Conservation (phyloP, 2,797 vertebrate species). For the Linurgus olivaceus region DNA sequence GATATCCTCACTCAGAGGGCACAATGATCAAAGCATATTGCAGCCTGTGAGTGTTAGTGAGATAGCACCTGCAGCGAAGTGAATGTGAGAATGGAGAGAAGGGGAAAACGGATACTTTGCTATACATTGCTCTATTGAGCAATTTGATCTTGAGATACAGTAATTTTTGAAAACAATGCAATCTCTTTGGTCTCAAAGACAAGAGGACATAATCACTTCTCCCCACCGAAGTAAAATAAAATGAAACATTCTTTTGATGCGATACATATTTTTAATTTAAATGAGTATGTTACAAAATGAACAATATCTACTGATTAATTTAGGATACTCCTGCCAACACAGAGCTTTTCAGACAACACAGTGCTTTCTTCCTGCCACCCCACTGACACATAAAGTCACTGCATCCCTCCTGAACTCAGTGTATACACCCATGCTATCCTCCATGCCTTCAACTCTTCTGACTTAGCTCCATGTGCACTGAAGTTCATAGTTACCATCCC, state of each 20-base stretch:
- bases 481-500: not conserved
- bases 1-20: not conserved
- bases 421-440: not conserved
- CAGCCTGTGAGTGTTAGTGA: not conserved
- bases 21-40: not conserved
- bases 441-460: not conserved
- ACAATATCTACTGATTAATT: not conserved
- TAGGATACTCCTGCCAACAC: not conserved
- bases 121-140: not conserved
- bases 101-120: not conserved
- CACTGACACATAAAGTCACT: not conserved
- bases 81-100: not conserved
- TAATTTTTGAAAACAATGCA: not conserved
- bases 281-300: not conserved
- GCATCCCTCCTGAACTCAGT: not conserved
- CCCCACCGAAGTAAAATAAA: not conserved
- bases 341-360: not conserved
- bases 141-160: not conserved
- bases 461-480: fast-evolving
- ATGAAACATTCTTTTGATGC: not conserved
- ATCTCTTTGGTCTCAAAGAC: not conserved
- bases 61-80: not conserved
- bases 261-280: not conserved
- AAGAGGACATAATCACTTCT: not conserved
- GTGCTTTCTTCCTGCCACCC: not conserved